Conservation (phyloP, 2,888 invertebrate genomes). For the Agapetus fuscipes region DNA sequence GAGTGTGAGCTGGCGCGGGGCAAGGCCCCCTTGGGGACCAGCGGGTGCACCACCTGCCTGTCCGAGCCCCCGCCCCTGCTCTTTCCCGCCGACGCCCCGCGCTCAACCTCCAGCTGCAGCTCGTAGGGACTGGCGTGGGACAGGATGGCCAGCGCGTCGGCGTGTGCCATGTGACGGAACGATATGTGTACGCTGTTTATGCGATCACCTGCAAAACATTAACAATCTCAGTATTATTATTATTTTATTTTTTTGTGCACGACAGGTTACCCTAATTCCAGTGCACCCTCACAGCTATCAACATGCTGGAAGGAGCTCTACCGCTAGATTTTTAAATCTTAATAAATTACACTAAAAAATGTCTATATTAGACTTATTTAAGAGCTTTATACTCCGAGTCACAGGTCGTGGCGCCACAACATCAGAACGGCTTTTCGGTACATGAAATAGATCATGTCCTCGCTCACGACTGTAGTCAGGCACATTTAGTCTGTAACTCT, state of each 20-base stretch:
- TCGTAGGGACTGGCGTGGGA: slow-evolving; percentile 89
- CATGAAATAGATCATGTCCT: no score
- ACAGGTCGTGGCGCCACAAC: no score
- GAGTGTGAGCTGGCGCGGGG: not conserved
- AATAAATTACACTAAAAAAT: no score
- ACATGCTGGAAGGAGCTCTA: no score
- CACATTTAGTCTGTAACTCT: no score
- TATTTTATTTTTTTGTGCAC: no score
- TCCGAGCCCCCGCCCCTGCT: not conserved
- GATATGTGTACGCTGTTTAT: slow-evolving; percentile 80
- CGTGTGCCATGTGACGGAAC: slow-evolving; percentile 80
- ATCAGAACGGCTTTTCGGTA: no score
- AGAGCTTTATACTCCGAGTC: no score
- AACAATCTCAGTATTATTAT: not conserved
- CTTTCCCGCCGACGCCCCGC: not conserved
- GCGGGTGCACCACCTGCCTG: not conserved
- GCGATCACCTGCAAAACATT: slow-evolving; percentile 60
- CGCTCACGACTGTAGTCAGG: no score
- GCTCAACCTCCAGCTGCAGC: slow-evolving; percentile 60
- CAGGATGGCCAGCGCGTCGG: slow-evolving; percentile 81
- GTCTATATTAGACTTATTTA: no score
- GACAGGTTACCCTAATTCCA: no score
- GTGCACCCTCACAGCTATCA: not conserved
- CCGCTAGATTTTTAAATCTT: no score
- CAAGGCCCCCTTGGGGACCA: not conserved